Evolutionary conservation across 2,113 vertebrate species (phyloP), one percentile per base, ranked within the genome.

Genomic region (Eonycteris spelaea): DNA sequence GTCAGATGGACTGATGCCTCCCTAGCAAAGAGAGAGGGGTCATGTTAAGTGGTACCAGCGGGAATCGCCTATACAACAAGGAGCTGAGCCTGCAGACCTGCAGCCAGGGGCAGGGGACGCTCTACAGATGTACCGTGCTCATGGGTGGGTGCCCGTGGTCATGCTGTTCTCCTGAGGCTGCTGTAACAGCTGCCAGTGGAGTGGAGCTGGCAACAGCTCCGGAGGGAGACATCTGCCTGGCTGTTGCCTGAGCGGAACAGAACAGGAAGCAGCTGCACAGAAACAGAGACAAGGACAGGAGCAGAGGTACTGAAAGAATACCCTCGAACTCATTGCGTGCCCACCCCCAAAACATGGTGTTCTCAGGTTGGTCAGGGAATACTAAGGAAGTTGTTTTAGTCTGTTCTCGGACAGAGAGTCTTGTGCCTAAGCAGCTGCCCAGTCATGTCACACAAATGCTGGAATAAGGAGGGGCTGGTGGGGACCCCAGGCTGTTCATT

Each of bases 111-210:
- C 95, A 77, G 65, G 95, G 95, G 92, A 95, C 51, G 35, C 78
- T 93, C 83, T 96, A 94, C 98, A 98, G 97, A 98, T 98, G 98
- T 98, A 97, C 67, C 79, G 92, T 91, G 96, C 95, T 97, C 97
- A 87, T 57, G 65, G 87, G 82, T 96, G 97, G 97, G 97, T 1
- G 61, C 35, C 94, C 75, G 55, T 91, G 97, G 97, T 95, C 97
- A 97, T 1, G 89, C 94, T 48, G 93, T 55, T 97, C 94, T 96
- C 97, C 80, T 33, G 86, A 97, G 80, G 24, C 84, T 94, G 95
- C 38, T 75, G 92, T 68, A 75, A 84, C 98, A 98, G 98, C 97
- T 98, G 98, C 88, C 95, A 74, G 15, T 88, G 97, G 86, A 98
- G 93, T 55, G 90, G 73, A 91, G 92, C 61, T 98, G 98, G 98